Evolutionary conservation across 1,140 invertebrate genomes (phyloP).

Genomic region (Leptinotarsa defecta): DNA sequence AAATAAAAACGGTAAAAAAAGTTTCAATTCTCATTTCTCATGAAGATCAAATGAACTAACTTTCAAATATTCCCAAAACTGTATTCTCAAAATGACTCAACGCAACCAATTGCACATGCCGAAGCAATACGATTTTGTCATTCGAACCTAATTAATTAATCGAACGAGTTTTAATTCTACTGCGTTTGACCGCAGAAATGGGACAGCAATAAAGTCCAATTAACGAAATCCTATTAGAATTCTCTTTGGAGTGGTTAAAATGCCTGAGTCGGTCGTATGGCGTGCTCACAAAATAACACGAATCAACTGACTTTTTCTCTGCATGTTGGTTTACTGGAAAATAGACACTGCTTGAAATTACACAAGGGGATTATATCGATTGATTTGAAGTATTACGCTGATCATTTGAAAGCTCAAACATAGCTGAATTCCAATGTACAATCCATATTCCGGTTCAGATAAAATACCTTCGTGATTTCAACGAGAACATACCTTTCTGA

Average conservation of each 20-base stretch:
- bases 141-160: conserved; percentile 37
- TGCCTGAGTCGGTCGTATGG: neutral
- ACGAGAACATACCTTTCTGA: too few relatives aligned
- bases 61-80: too few relatives aligned
- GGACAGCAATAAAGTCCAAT: conserved; percentile 33
- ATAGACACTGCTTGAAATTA: neutral
- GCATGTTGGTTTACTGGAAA: neutral
- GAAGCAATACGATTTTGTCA: conserved; percentile 24
- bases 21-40: too few relatives aligned
- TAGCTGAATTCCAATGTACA: too few relatives aligned
- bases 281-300: neutral
- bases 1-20: too few relatives aligned
- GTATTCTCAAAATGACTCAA: too few relatives aligned
- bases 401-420: too few relatives aligned
- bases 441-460: too few relatives aligned
- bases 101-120: too few relatives aligned
- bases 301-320: neutral
- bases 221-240: conserved; percentile 36
- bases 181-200: conserved; percentile 33
- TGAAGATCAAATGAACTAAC: too few relatives aligned
- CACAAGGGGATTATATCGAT: neutral
- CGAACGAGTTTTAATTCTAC: conserved; percentile 34
- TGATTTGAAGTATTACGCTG: too few relatives aligned
- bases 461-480: too few relatives aligned
- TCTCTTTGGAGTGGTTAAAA: conserved; percentile 31